Percentiles rank a stretch among this genome's conserved stretches.
Conservation (phyloP, 2,797 vertebrate genomes). For the Spondyliosoma cantharus region DNA sequence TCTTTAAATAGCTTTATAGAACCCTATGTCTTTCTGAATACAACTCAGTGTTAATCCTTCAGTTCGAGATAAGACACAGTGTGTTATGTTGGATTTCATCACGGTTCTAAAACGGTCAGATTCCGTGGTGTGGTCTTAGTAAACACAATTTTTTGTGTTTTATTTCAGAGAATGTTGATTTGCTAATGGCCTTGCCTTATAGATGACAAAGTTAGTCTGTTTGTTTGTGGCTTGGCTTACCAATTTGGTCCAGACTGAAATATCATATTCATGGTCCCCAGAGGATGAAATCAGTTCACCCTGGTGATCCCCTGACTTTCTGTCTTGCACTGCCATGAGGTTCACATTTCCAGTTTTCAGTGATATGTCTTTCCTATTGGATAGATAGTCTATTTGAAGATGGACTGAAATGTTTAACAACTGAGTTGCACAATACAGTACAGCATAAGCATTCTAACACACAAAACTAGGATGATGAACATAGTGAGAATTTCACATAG, state of each 20-base stretch:
- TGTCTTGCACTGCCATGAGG: too few species aligned
- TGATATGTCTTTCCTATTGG: background rate
- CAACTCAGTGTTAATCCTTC: slow-evolving; percentile 11
- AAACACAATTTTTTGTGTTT: background rate
- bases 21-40: slow-evolving; percentile 1
- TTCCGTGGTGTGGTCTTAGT: too few species aligned
- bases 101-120: slow-evolving; percentile 55
- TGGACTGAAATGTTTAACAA: background rate
- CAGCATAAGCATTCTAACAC: too few species aligned
- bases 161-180: background rate
- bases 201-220: background rate
- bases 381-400: background rate
- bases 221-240: background rate
- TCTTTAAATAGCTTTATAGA: too few species aligned
- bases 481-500: too few species aligned
- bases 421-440: too few species aligned
- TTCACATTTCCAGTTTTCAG: background rate
- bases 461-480: too few species aligned
- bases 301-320: background rate
- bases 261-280: too few species aligned
- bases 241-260: too few species aligned
- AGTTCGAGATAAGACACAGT: slow-evolving; percentile 21
- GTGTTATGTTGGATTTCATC: slow-evolving; percentile 24
- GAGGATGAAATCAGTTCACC: too few species aligned
- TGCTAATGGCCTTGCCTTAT: background rate